Percentiles rank a stretch among this genome's conserved stretches.
Evolutionary conservation across 2,888 invertebrate genomes (phyloP).

Genomic region (Zele albiditarsus): DNA sequence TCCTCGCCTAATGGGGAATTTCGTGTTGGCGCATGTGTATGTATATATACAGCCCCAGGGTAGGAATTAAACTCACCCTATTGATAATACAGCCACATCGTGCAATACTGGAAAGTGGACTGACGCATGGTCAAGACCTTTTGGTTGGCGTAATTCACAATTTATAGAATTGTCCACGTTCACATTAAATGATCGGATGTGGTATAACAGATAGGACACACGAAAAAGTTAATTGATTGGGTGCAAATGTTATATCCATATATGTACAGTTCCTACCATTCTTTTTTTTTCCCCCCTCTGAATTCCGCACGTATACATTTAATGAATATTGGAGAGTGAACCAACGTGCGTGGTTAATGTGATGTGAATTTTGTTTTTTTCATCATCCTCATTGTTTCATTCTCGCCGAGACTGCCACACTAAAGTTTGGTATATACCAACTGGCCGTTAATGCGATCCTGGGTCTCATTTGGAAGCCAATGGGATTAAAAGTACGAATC

Average conservation of each 20-base stretch:
- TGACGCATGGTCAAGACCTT: conserved; percentile 40
- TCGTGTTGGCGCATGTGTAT: conserved; percentile 9
- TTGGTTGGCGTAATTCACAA: conserved; percentile 35
- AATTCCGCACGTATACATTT: background rate
- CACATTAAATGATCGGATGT: conserved; percentile 8
- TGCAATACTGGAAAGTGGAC: conserved; percentile 25
- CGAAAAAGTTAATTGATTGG: conserved; percentile 21
- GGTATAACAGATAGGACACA: background rate
- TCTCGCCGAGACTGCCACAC: background rate
- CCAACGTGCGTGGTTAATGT: background rate
- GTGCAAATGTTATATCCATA: conserved; percentile 7
- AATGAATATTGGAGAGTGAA: conserved; percentile 10
- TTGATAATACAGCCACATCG: conserved; percentile 1
- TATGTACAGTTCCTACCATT: background rate
- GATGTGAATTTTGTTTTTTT: conserved; percentile 20
- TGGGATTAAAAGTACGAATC: conserved; percentile 28
- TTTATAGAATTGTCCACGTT: conserved; percentile 40
- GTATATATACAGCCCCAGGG: conserved; percentile 25
- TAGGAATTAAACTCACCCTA: conserved; percentile 40
- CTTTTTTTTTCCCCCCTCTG: background rate
- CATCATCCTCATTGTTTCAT: background rate
- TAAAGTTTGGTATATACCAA: conserved; percentile 25
- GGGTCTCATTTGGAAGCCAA: conserved; percentile 3
- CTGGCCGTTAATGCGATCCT: conserved; percentile 19
- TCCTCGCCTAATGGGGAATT: conserved; percentile 58